Evolutionary conservation across 2,888 invertebrate genomes (phyloP).

Genomic region (Xestia ashworthii): DNA sequence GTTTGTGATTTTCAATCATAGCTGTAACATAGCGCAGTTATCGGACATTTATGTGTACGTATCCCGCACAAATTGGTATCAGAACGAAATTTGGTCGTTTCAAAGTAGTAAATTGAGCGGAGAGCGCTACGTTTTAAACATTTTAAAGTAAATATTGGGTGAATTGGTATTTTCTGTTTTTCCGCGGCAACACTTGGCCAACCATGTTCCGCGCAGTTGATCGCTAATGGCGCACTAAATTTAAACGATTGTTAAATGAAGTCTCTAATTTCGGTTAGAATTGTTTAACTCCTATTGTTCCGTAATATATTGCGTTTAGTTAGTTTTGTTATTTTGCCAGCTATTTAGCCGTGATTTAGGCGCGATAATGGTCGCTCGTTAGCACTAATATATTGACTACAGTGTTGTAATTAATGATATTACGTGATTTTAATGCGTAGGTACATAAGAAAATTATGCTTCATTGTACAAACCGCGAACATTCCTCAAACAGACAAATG

Average conservation of each 20-base stretch:
- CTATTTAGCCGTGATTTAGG: conserved; percentile 72
- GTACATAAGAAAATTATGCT: conserved; percentile 49
- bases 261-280: conserved; percentile 73
- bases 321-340: conserved; percentile 69
- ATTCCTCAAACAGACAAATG: conserved; percentile 37
- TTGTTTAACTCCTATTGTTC: conserved; percentile 71
- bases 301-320: conserved; percentile 62
- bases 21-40: conserved; percentile 1
- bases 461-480: conserved; percentile 7
- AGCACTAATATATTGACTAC: conserved; percentile 67
- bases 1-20: conserved; percentile 40
- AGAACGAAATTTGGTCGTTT: conserved; percentile 46
- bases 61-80: conserved; percentile 49
- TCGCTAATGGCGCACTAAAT: conserved; percentile 72
- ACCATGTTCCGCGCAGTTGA: conserved; percentile 67
- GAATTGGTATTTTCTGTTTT: conserved; percentile 60
- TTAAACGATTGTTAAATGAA: conserved; percentile 74
- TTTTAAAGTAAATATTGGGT: conserved; percentile 62
- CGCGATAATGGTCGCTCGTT: conserved; percentile 71
- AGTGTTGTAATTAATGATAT: conserved; percentile 64
- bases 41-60: conserved; percentile 16
- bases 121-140: conserved; percentile 44
- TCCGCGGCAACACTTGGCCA: conserved; percentile 51
- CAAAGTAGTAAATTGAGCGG: conserved; percentile 60
- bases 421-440: conserved; percentile 55